Evolutionary conservation across 2,888 invertebrate genomes (phyloP), one percentile per base, ranked within the genome.

Genomic region (Zootermopsis nevadensis): DNA sequence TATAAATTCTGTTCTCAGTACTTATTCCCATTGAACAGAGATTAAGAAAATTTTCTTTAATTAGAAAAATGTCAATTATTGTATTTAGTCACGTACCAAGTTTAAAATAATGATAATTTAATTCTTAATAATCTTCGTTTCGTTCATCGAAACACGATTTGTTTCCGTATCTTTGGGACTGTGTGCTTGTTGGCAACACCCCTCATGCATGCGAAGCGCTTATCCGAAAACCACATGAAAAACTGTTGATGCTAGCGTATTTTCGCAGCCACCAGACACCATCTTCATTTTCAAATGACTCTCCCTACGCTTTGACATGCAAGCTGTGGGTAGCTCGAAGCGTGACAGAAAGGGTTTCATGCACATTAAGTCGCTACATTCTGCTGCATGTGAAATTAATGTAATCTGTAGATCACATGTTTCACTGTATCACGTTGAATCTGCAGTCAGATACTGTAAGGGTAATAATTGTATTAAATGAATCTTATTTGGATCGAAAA

Each of bases 231-330:
- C 66, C 79, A 38, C 79, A 66, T 27, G 10, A 33, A 79, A 27
- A 79, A 66, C n/a, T 79, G 60, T 35, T 79, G 79, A 79, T 66
- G 38, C 79, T 35, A 31, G 66, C 38, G 42, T 74, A 2, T 8
- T 69, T n/a, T 31, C 55, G 6, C 48, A 48, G 77, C 77, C 22
- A n/a, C n/a, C n/a, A n/a, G n/a, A n/a, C n/a, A n/a, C n/a, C n/a
- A 77, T 66, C 79, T 79, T 79, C 33, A 55, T 79, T 79, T 79
- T 79, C 66, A 79, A 66, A 66, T 79, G 35, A 33, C 33, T 53
- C 79, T 53, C 31, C 66, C 66, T 53, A n/a, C 66, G 19, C 66
- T 66, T 35, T 24, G 3, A 8, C 67, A 66, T 8, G 30, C 27
- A 8, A 7, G 8, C 27, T 30, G 10, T 66, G 38, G 74, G 7